Conservation (phyloP, 2,888 invertebrate species). For the Polydesmus complanatus region DNA sequence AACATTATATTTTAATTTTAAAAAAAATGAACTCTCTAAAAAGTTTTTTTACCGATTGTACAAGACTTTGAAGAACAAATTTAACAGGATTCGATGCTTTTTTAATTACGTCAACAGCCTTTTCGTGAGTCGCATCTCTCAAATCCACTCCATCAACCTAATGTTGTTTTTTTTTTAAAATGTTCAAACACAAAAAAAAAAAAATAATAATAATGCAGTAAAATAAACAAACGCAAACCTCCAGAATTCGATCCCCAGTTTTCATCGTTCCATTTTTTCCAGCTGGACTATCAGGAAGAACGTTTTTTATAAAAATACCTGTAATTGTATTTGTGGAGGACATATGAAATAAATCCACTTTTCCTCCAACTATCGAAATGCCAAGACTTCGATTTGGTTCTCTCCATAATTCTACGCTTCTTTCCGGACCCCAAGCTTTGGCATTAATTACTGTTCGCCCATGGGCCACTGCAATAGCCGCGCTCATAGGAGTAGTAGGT, state of each 20-base stretch:
- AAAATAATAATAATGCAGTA: neutral
- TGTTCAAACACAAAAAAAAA: neutral
- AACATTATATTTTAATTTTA: neutral
- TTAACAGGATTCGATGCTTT: slow-evolving; percentile 75
- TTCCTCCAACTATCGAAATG: slow-evolving; percentile 93
- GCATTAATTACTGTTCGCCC: slow-evolving; percentile 11
- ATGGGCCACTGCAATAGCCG: slow-evolving; percentile 6
- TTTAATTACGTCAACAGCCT: slow-evolving; percentile 86
- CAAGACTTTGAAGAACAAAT: slow-evolving; percentile 73
- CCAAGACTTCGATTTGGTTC: slow-evolving; percentile 71
- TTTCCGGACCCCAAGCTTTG: slow-evolving; percentile 60
- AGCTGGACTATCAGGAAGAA: slow-evolving; percentile 85
- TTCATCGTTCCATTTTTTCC: slow-evolving; percentile 61
- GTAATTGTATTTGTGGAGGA: slow-evolving; percentile 57
- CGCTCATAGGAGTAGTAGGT: slow-evolving; percentile 9
- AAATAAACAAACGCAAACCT: slow-evolving; percentile 32
- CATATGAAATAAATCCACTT: slow-evolving; percentile 63
- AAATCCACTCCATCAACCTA: slow-evolving; percentile 79
- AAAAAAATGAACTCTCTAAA: neutral
- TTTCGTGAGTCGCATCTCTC: slow-evolving; percentile 77
- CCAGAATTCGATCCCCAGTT: slow-evolving; percentile 76
- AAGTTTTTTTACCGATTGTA: slow-evolving; percentile 46
- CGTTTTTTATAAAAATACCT: slow-evolving; percentile 96
- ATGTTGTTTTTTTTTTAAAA: too few species aligned
- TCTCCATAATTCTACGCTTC: slow-evolving; percentile 56